Percentiles rank a stretch among this genome's conserved stretches.
Conservation (phyloP, 2,113 vertebrate genomes). For the Brachypodius melanocephalos region DNA sequence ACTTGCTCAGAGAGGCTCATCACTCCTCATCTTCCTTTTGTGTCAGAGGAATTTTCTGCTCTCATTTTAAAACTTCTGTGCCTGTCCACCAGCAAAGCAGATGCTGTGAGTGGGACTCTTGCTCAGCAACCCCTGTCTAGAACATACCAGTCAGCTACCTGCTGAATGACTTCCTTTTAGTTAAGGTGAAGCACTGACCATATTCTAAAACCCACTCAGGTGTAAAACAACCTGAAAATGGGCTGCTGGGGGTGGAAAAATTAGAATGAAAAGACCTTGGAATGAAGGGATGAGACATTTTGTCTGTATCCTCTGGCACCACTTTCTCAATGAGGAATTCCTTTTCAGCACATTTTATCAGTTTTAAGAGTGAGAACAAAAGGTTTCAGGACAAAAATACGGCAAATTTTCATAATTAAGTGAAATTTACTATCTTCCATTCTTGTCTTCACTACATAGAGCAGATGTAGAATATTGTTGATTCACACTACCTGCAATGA, state of each 20-base stretch:
- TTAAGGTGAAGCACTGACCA: not conserved
- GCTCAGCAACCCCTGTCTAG: not conserved
- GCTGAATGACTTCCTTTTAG: not conserved
- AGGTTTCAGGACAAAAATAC: not conserved
- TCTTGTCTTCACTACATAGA: not conserved
- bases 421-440: not conserved
- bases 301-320: not conserved
- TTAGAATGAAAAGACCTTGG: not conserved
- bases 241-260: not conserved
- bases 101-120: not conserved
- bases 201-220: not conserved
- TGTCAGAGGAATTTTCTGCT: not conserved
- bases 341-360: not conserved
- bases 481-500: not conserved
- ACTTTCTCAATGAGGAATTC: not conserved
- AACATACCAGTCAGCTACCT: not conserved
- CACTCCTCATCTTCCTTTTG: not conserved
- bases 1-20: not conserved
- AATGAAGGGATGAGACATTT: not conserved
- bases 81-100: not conserved
- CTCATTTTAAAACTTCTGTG: not conserved
- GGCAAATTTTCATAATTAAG: not conserved
- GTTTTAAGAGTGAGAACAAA: not conserved
- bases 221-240: not conserved
- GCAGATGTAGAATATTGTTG: not conserved